Evolutionary conservation across 2,113 vertebrate genomes (phyloP), one percentile per base, ranked within the genome.

Genomic region (Heterotilapia buettikoferi): DNA sequence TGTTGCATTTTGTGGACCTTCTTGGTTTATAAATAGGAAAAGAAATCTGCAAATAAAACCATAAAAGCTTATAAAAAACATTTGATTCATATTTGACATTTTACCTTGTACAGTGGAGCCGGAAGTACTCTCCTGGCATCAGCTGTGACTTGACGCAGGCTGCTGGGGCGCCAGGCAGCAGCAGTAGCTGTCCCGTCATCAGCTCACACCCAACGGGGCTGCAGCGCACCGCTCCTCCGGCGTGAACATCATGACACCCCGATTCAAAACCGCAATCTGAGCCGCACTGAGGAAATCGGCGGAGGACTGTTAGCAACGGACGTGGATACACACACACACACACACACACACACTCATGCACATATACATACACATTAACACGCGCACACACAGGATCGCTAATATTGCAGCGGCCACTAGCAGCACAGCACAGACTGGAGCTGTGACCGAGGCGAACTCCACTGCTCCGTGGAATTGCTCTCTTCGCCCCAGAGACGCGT

Each of bases 171-270:
- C 85, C 80, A 76, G 38, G 81, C 89, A 73, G 91, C 90, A 52
- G 93, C 93, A 82, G 88, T 88, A 56, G 93, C 84, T 80, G 94
- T 95, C 94, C 94, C 92, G 82, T 92, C 93, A 63, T 63, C 93
- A 90, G 89, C 88, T 94, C 90, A 85, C 93, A 92, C 92, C 92
- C 93, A 88, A 56, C 94, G 86, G 91, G 92, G 93, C 93, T 79
- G 88, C 89, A 89, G 86, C 84, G 90, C 89, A 82, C 83, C 90
- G 86, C 90, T 90, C 88, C 86, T 84, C 90, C 84, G 85, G 85
- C 87, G 90, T 78, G 68, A 52, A 24, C 91, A 93, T 57, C 92
- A 96, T 96, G 95, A 92, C 88, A n/a, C 57, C 91, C 88, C 14
- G 90, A 9, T 24, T 57, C 76, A 61, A 43, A 86, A 2, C 73